Conservation (phyloP, 1,140 invertebrate genomes). For the Bombus superbus region DNA sequence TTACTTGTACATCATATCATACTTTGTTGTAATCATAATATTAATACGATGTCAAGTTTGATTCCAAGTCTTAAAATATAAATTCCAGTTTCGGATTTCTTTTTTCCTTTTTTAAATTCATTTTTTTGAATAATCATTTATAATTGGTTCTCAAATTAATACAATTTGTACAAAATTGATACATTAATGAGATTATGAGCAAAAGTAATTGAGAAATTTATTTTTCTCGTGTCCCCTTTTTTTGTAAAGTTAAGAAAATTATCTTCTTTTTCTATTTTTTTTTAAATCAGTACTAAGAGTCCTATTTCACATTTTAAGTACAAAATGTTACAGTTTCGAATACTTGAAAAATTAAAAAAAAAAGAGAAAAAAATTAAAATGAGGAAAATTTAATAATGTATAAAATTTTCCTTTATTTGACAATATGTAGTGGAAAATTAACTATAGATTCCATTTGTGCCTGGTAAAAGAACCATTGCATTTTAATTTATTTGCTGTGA, state of each 20-base stretch:
- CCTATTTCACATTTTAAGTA: constrained; percentile 14
- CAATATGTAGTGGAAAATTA: constrained; percentile 36
- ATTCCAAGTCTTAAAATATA: background rate
- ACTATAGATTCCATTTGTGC: constrained; percentile 53
- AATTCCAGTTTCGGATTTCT: background rate
- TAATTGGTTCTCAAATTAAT: background rate
- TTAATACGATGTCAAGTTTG: background rate
- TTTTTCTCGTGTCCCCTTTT: background rate
- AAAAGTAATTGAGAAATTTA: background rate
- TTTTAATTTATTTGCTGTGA: constrained; percentile 49
- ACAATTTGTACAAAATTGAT: background rate
- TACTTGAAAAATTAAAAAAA: constrained; percentile 5
- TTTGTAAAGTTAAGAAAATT: background rate
- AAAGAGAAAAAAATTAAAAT: background rate
- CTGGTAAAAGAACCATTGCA: constrained; percentile 43
- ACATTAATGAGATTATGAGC: background rate
- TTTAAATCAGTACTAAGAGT: background rate
- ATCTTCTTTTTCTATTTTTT: background rate
- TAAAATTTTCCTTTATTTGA: constrained; percentile 43
- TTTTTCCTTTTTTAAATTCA: background rate
- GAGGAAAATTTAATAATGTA: constrained; percentile 35
- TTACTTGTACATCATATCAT: constrained; percentile 16
- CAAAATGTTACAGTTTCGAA: constrained; percentile 22
- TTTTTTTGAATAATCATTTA: background rate
- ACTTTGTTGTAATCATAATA: background rate